Base-by-base conservation (phyloP, 1,140 invertebrate genomes). In the Octopus bimaculoides region DNA sequence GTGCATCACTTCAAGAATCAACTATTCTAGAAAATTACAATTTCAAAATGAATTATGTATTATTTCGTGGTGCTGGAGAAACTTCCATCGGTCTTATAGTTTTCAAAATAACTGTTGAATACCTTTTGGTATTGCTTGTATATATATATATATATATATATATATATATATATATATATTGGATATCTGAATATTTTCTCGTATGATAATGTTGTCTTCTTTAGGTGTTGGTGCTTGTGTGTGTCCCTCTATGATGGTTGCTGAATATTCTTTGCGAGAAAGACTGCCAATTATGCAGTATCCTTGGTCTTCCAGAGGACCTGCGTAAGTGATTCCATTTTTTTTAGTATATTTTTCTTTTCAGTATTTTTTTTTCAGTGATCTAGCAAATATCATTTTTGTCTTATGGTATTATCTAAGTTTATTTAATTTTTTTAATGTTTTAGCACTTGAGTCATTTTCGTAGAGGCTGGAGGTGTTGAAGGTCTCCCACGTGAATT, bases 231-330 rank as follows among this genome's bases (percentile, higher is more conserved):
- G 97, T 73, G 97, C 98, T 71, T 98, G 97, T 90, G 96, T 99
- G 71, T 98, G 97, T 0, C 95, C 97, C 7, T 96, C 98, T 82
- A 99, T 99, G 97, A 98, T 98, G 96, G 91, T 93, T 77, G 96
- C 97, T 8, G 96, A 97, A 88, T 98, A 99, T 92, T 96, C 96
- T 0, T 92, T 98, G 89, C 92, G 95, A 77, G 93, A 96, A 88
- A 95, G 94, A 89, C 89, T 96, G 78, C 93, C 95, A 10, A 93
- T 94, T 26, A 96, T 94, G 90, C 94, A 96, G 6, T 99, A 97
- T 89, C 98, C 96, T 5, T 99, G 97, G 97, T 95, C 96, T 74
- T 97, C 96, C 4, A 92, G 98, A 78, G 98, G 93, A n/a, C 93
- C 93, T 78, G 87, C 89, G 89, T 92, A 86, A 83, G 85, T 84